Base-by-base conservation (phyloP, 2,113 vertebrate genomes). In the Chaenocephalus aceratus region DNA sequence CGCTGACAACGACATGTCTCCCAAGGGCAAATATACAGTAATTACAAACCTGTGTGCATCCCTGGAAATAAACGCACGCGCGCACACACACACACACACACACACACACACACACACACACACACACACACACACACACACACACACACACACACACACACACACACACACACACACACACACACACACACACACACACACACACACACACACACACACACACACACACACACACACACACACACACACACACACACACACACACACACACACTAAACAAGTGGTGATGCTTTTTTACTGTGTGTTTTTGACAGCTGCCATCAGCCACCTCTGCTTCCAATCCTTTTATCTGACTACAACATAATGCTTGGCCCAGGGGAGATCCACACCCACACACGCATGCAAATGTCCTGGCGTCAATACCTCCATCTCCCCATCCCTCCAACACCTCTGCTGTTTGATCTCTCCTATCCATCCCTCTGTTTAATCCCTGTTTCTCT, bases 401-500 rank as follows among this genome's bases (percentile, higher is more conserved):
- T 6, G 45, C 68, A 86, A 46, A 30, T 63, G 58, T 74, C 79
- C 48, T 12, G 30, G 67, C 54, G 63, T 82, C 80, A 88, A 86
- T 73, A 75, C 63, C 77, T 83, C 48, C 69, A 76, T 83, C 77
- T 79, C 67, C 52, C 52, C 41, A 69, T 66, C 69, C 54, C 68
- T 80, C 63, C 70, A 75, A 72, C 75, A 84, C 74, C 76, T 86
- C 77, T 65, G 15, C 70, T 62, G 79, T 78, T 88, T 82, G 75
- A 84, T 86, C 80, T 83, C 82, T 62, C 68, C 52, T 52, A 70
- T 56, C 80, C 75, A 71, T 44, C 57, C 62, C 53, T 36, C 74
- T 51, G 57, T 89, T 89, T 90, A 90, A 91, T 90, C 88, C 87
- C 60, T 4, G 23, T 51, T 73, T 80, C 79, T 86, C 88, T 70